Evolutionary conservation across 2,113 vertebrate genomes (phyloP), one percentile per base, ranked within the genome.

Genomic region (Chaenocephalus aceratus): DNA sequence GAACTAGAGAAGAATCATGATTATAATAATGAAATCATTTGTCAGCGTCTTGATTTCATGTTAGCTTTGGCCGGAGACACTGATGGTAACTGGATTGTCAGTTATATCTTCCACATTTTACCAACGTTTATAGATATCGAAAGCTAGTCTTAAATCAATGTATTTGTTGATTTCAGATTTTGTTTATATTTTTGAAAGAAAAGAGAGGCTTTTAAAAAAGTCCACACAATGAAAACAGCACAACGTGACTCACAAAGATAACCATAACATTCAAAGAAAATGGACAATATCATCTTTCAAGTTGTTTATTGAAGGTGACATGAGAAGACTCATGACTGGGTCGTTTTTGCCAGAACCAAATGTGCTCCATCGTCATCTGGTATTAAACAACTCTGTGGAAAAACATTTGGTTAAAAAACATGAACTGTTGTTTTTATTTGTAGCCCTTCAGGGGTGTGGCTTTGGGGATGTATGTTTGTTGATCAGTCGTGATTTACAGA

Each of bases 271-370:
- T 62, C 10, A 5, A 14, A 71, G 68, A 77, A 75, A 75, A 59
- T 51, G 64, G 56, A 7, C 30, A 67, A 57, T 57, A 18, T 80
- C 59, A 64, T 62, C 63, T 75, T 81, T 81, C 65, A 80, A 80
- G 61, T 75, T 81, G 51, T 68, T 86, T 79, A 86, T 75, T 72
- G 48, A 80, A 60, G 56, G 54, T 48, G 77, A 61, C 68, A 70
- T 36, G 23, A 81, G 59, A 82, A 70, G 63, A 70, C 76, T 70
- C 52, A 41, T 54, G 6, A 84, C 45, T 0, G 71, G 41, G 13
- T 63, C 5, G 30, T 46, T 79, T 65, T 34, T 62, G 78, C 84
- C 72, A 77, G 69, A 75, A 30, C 54, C 34, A 68, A 69, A 83
- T 79, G 30, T 72, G 59, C 78, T 80, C 59, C 76, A 45, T 68